phyloP scores from a whole-genome alignment of 2,888 invertebrate genomes.

The Anodontia alba region DNA sequence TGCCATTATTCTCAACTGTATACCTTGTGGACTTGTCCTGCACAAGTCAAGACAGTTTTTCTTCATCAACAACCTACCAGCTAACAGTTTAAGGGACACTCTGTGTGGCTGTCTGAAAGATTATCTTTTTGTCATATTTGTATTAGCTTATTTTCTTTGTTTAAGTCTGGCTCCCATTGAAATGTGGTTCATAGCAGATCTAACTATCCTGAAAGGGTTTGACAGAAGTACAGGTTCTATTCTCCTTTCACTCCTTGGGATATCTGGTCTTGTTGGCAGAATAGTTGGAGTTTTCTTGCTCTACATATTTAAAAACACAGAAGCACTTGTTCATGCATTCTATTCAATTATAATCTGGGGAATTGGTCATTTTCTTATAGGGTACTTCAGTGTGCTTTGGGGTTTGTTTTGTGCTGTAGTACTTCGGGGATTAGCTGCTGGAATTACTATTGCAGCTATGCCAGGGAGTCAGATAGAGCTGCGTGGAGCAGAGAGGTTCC shows the following conservation, averaged over 20 bases:
- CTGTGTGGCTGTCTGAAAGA: conserved; percentile 23
- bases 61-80: neutral
- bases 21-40: conserved; percentile 43
- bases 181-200: conserved; percentile 38
- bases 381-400: conserved; percentile 14
- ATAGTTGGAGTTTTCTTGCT: conserved; percentile 27
- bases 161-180: conserved; percentile 26
- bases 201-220: conserved; percentile 30
- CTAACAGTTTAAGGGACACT: neutral
- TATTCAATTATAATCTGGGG: conserved; percentile 24
- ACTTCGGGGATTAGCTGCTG: conserved; percentile 31
- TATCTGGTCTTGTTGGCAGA: conserved; percentile 33
- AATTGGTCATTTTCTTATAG: conserved; percentile 30
- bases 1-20: conserved; percentile 31
- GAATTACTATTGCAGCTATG: conserved; percentile 14
- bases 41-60: conserved; percentile 15
- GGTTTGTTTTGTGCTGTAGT: conserved; percentile 30
- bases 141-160: conserved; percentile 14
- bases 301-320: conserved; percentile 12
- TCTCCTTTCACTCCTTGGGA: conserved; percentile 31
- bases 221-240: conserved; percentile 28
- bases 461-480: conserved; percentile 39
- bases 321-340: conserved; percentile 28
- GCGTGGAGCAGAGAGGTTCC: conserved; percentile 32
- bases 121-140: conserved; percentile 28